Evolutionary conservation across 2,113 vertebrate species (phyloP), one percentile per base, ranked within the genome.

Genomic region (Silurus glanis): DNA sequence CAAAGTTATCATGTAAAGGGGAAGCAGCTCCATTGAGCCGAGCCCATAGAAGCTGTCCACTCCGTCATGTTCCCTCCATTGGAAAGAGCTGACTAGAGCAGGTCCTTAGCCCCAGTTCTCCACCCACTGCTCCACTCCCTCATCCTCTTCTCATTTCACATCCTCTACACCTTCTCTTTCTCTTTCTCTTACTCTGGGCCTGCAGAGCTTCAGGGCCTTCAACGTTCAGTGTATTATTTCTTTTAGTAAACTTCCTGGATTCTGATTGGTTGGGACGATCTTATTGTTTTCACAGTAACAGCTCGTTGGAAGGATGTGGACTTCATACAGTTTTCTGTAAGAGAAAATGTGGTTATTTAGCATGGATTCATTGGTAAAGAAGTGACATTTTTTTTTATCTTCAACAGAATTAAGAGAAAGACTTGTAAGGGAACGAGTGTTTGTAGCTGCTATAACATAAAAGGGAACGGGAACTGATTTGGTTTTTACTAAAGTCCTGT

Each of bases 1-100:
- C 95, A 96, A 95, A 96, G 95, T 92, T 92, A 93, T 94, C 94
- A 93, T 95, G 95, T 96, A 89, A 92, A 82, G 92, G 89, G 93
- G 93, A 92, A 95, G 93, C 92, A 90, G 86, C 59, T 16, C 92
- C 92, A 92, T 95, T 95, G 93, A 94, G 84, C 61, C 53, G 47
- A 80, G 87, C 88, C 93, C 86, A 92, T 93, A 92, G 90, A 94
- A 90, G 88, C 91, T 93, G 94, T 95, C 95, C 93, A 94, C 95
- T 95, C 95, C 93, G 90, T 96, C 95, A 95, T 94, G 88, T 91
- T 89, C 88, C 84, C 82, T 81, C 93, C 91, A 92, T 95, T 95
- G 87, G 94, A 84, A 91, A 91, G 83, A 89, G 91, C 93, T 89
- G 91, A 92, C 90, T 88, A 87, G 84, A 92, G 90, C 91, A 91